Percentiles rank a stretch among this genome's conserved stretches.
Conservation (phyloP, 2,888 invertebrate species). For the Autographa pulchrina region DNA sequence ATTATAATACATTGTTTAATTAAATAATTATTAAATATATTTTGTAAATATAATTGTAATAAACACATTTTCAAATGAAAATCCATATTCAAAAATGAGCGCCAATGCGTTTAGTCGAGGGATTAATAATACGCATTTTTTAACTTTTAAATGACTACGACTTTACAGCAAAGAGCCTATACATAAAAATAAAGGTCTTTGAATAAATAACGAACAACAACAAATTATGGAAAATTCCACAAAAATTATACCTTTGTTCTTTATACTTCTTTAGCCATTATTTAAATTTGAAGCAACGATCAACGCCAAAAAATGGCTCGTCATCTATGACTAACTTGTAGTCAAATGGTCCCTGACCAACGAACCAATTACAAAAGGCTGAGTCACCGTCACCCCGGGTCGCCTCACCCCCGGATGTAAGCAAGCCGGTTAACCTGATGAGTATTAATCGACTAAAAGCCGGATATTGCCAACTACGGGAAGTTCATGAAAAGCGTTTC, state of each 20-base stretch:
- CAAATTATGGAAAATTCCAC: not conserved
- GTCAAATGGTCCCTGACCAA: constrained; percentile 9
- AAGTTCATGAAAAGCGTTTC: constrained; percentile 66
- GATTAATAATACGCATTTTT: too few relatives aligned
- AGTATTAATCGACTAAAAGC: constrained; percentile 83
- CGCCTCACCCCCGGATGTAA: constrained; percentile 65
- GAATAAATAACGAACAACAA: not conserved
- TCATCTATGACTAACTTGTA: constrained; percentile 33
- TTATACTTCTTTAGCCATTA: not conserved
- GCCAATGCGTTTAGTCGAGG: too few relatives aligned
- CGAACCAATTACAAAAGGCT: constrained; percentile 26
- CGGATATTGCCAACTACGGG: constrained; percentile 81
- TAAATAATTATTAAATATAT: too few relatives aligned
- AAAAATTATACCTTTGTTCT: not conserved
- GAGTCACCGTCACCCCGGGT: constrained; percentile 40
- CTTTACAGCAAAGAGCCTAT: not conserved
- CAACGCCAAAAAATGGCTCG: not conserved
- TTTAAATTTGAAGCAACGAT: constrained; percentile 7
- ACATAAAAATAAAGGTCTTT: not conserved
- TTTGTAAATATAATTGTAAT: too few relatives aligned
- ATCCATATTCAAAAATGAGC: too few relatives aligned
- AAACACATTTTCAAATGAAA: too few relatives aligned
- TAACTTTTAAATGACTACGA: too few relatives aligned
- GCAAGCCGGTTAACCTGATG: constrained; percentile 63
- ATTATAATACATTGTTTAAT: too few relatives aligned